Base-by-base conservation (phyloP, 2,797 vertebrate species). In the Melanotaenia maccullochi region DNA sequence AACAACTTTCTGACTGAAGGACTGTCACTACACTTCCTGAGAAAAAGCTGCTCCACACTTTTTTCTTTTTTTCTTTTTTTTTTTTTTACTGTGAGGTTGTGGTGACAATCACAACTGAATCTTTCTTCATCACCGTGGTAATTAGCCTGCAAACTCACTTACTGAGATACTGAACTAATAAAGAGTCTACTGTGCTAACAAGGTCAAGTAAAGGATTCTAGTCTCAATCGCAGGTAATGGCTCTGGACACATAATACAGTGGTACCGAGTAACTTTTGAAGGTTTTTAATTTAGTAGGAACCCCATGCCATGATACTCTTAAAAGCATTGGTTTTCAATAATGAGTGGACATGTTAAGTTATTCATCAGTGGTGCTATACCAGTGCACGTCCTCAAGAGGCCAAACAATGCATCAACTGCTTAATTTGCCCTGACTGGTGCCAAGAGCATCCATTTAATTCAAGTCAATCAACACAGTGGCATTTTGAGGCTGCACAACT, bases 301-400 rank as follows among this genome's bases (percentile, higher is more conserved):
- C 65, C 60, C 61, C 13, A 2, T 68, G 78, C 70, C 69, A 73
- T 20, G 47, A 69, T 72, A 73, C 84, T 70, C 78, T 83, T 79
- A 65, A 88, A 84, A 82, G 78, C 78, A 73, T 79, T 80, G 73
- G 69, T 70, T 87, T 88, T 88, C 84, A 77, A 76, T 91, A 86
- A 90, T 78, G 79, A 85, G 75, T 78, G 79, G 63, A 85, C 30
- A 52, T 72, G 77, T 56, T 91, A 86, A 87, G 88, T 90, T 91
- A 92, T 91, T 92, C 68, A 92, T 92, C 85, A 91, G 74, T 13
- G 42, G 73, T 28, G 58, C 76, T 75, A 55, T 18, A 81, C 40
- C 58, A 33, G 51, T 18, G 42, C 44, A 40, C 33, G 73, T 47
- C 74, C 68, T 82, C 52, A 24, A 83, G 82, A 85, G 72, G 35